phyloP scores from a whole-genome alignment of 2,888 invertebrate species.

The Cetonia aurata region DNA sequence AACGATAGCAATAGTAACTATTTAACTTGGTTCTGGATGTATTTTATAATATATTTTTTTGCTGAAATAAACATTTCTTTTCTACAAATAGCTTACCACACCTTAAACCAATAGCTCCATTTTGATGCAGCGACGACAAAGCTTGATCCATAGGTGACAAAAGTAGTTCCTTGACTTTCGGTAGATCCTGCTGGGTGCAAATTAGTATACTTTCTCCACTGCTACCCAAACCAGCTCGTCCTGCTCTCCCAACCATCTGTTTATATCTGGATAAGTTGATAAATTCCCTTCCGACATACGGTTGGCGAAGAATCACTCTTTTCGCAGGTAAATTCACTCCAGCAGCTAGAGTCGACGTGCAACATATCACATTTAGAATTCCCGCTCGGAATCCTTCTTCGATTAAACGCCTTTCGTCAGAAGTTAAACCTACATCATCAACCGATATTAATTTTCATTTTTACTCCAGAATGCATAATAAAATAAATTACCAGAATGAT shows the following conservation, averaged over 20 bases:
- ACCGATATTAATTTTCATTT: neutral
- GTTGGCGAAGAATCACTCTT: conserved; percentile 88
- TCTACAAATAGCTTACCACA: conserved; percentile 47
- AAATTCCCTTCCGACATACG: conserved; percentile 82
- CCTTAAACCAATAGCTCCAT: conserved; percentile 70
- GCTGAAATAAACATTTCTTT: no score
- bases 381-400: conserved; percentile 89
- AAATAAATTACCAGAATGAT: conserved; percentile 82
- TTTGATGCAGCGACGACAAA: conserved; percentile 71
- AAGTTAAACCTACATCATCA: conserved; percentile 76
- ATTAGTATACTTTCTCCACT: conserved; percentile 92
- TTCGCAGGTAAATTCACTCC: conserved; percentile 96
- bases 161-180: conserved; percentile 71
- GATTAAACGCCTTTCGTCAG: conserved; percentile 86
- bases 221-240: conserved; percentile 87
- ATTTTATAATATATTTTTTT: no score
- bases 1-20: no score
- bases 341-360: conserved; percentile 97
- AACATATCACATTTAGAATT: conserved; percentile 88
- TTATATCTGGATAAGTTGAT: conserved; percentile 86
- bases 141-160: conserved; percentile 78
- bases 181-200: conserved; percentile 73
- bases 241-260: conserved; percentile 97
- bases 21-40: no score
- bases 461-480: neutral